Percentiles rank a stretch among this genome's conserved stretches.
Evolutionary conservation across 2,888 invertebrate genomes (phyloP).

Genomic region (Thelaira solivaga): DNA sequence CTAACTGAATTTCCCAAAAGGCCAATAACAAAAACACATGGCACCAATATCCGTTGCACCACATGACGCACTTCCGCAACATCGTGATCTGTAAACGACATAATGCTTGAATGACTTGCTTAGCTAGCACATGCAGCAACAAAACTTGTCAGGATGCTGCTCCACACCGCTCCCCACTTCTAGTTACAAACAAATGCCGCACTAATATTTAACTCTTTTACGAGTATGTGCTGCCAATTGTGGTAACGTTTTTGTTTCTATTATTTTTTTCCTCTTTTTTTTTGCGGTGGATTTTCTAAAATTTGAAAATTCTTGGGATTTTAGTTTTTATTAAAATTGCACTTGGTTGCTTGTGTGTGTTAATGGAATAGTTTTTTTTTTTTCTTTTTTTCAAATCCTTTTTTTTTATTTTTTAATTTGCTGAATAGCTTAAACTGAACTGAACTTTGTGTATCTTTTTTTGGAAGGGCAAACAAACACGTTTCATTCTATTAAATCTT

Average conservation of each 20-base stretch:
- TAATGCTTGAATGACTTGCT: constrained; percentile 64
- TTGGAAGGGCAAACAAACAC: constrained; percentile 18
- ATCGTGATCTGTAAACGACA: constrained; percentile 71
- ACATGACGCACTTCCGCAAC: constrained; percentile 75
- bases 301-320: constrained; percentile 37
- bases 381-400: neutral
- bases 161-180: neutral
- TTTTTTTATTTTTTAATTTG: too few relatives aligned
- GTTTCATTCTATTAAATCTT: constrained; percentile 26
- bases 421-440: too few relatives aligned
- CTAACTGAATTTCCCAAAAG: constrained; percentile 82
- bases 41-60: constrained; percentile 81
- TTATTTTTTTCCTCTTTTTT: neutral
- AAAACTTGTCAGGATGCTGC: constrained; percentile 38
- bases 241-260: constrained; percentile 6
- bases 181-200: neutral
- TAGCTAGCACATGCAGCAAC: neutral
- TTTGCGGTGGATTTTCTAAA: constrained; percentile 3
- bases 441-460: neutral
- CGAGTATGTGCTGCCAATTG: neutral
- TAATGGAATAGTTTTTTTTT: constrained; percentile 22
- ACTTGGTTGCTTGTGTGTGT: neutral
- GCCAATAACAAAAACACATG: constrained; percentile 82
- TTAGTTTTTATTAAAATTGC: constrained; percentile 36
- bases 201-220: too few relatives aligned